Percentiles rank a stretch among this genome's conserved stretches.
phyloP scores from a whole-genome alignment of 2,113 vertebrate genomes.

The Cyprinodon brontotheroides region DNA sequence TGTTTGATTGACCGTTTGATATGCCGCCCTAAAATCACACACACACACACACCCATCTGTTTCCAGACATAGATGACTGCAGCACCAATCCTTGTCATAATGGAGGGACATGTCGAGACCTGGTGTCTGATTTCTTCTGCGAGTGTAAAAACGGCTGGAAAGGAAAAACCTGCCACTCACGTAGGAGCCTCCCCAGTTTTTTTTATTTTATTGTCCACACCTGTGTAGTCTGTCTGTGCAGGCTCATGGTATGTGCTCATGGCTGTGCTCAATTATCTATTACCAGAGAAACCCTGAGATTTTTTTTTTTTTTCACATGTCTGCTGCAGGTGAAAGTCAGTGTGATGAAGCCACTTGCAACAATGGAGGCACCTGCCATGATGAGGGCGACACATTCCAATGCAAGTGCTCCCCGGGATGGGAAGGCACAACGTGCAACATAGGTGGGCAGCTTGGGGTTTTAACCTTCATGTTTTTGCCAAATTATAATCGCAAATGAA shows the following conservation, averaged over 20 bases:
- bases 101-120: constrained; percentile 93
- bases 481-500: background rate
- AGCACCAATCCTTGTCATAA: constrained; percentile 93
- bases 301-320: constrained; percentile 6
- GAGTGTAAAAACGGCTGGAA: constrained; percentile 98
- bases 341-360: constrained; percentile 96
- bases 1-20: constrained; percentile 13
- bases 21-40: constrained; percentile 36
- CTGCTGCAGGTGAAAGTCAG: constrained; percentile 89
- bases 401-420: constrained; percentile 93
- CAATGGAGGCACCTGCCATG: constrained; percentile 93
- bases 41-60: background rate
- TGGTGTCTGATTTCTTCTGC: constrained; percentile 98
- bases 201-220: constrained; percentile 19
- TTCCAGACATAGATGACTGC: constrained; percentile 95
- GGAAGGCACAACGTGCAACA: constrained; percentile 96
- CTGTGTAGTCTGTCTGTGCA: constrained; percentile 48
- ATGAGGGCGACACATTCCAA: constrained; percentile 90
- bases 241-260: constrained; percentile 63
- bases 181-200: constrained; percentile 79
- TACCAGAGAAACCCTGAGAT: constrained; percentile 6
- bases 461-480: background rate
- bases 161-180: constrained; percentile 97
- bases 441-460: constrained; percentile 81
- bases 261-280: constrained; percentile 42